Evolutionary conservation across 2,113 vertebrate species (phyloP).

Genomic region (Anser cygnoides): DNA sequence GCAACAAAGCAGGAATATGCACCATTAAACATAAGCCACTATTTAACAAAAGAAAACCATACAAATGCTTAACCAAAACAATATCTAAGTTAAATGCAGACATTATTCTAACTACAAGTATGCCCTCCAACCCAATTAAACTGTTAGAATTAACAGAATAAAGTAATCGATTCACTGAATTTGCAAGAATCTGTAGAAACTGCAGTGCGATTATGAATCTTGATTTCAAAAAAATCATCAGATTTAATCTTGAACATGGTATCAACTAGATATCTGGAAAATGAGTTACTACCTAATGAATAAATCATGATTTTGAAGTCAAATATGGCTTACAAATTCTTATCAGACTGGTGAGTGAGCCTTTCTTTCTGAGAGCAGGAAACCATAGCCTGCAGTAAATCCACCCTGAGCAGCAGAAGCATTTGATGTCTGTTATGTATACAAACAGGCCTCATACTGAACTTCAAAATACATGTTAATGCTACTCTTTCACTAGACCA

Average conservation of each 20-base stretch:
- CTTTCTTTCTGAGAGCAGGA: neutral
- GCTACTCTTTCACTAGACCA: neutral
- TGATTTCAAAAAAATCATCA: neutral
- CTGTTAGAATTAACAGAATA: neutral
- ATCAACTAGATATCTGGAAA: neutral
- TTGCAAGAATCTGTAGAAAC: neutral
- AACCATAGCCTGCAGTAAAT: neutral
- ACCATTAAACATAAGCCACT: neutral
- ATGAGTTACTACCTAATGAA: neutral
- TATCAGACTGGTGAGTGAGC: neutral
- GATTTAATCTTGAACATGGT: neutral
- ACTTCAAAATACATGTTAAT: neutral
- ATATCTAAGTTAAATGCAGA: neutral
- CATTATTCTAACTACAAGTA: neutral
- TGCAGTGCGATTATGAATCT: neutral
- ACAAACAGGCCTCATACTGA: rapidly evolving
- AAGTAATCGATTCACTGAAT: neutral
- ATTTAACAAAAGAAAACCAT: neutral
- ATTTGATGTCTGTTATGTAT: neutral
- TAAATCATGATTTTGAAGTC: neutral
- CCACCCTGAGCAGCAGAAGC: neutral
- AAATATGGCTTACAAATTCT: neutral
- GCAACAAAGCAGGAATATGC: neutral
- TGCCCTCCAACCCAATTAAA: neutral
- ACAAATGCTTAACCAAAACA: neutral